A percentile compares a stretch with the other conserved stretches of the same genome.
phyloP scores from a whole-genome alignment of 2,113 vertebrate species.

The Probosciger aterrimus region DNA sequence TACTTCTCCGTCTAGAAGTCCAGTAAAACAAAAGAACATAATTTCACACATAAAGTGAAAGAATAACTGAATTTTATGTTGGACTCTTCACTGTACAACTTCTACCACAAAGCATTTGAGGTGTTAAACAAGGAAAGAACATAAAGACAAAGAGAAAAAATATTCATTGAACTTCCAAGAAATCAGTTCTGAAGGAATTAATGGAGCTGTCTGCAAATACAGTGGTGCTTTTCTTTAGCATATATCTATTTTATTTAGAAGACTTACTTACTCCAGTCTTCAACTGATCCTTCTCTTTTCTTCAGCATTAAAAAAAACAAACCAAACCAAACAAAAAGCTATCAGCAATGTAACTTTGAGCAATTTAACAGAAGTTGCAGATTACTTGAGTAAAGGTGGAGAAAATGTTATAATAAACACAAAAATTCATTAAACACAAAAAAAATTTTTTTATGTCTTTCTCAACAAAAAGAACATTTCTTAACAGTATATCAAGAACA shows the following conservation, averaged over 20 bases:
- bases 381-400: background rate
- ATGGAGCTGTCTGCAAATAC: background rate
- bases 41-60: background rate
- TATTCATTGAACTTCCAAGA: background rate
- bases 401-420: background rate
- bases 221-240: background rate
- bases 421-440: background rate
- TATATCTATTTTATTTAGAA: background rate
- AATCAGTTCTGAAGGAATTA: background rate
- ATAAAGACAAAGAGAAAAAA: background rate
- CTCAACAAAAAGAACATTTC: background rate
- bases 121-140: background rate
- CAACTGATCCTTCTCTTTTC: background rate
- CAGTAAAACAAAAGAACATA: background rate
- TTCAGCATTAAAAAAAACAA: background rate
- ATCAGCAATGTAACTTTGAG: background rate
- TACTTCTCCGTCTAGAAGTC: background rate
- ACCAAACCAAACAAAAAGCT: background rate
- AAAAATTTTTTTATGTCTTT: background rate
- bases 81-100: background rate
- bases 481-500: background rate
- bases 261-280: background rate
- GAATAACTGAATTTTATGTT: background rate
- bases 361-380: background rate
- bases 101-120: background rate